These are phyloP conservation scores for Hermetia illucens DNA, from an alignment of 1,140 invertebrate genomes.

Conservation along the genomic window DNA sequence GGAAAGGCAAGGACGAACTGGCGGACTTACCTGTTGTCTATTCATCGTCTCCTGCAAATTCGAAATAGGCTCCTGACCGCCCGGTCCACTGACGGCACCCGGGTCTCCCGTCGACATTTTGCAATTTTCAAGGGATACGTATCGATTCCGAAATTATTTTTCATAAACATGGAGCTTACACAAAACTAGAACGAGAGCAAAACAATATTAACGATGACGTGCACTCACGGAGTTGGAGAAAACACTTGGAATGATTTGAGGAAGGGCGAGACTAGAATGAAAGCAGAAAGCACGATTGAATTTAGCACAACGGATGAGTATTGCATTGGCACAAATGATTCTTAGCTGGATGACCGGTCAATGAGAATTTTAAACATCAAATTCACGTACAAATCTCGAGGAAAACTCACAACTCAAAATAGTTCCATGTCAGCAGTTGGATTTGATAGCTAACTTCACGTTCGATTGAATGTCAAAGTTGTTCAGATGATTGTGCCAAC, in stretches of 20 bases:
- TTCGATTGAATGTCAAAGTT: no score
- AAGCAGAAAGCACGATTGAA: not conserved
- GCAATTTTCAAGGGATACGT: not conserved
- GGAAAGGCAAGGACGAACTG: not conserved
- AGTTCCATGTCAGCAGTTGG: conserved; percentile 10
- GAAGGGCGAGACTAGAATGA: not conserved
- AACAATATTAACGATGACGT: not conserved
- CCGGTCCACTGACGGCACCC: conserved; percentile 2
- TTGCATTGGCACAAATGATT: not conserved
- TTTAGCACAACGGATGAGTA: not conserved
- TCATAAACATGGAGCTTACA: not conserved
- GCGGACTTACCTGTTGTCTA: conserved; percentile 9
- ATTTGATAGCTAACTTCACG: no score
- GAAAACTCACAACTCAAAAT: conserved; percentile 7
- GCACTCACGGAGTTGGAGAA: not conserved
- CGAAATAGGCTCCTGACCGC: no score
- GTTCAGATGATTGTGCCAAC: no score
- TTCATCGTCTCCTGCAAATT: conserved; percentile 9
- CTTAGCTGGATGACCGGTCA: not conserved
- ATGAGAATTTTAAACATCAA: no score
- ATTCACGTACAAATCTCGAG: conserved; percentile 7
- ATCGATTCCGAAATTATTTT: not conserved
- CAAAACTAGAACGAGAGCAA: not conserved
- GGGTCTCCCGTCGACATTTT: conserved; percentile 8
- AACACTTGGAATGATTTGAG: not conserved